Base-by-base conservation (phyloP, 1,140 invertebrate genomes). In the Radopholus similis region DNA sequence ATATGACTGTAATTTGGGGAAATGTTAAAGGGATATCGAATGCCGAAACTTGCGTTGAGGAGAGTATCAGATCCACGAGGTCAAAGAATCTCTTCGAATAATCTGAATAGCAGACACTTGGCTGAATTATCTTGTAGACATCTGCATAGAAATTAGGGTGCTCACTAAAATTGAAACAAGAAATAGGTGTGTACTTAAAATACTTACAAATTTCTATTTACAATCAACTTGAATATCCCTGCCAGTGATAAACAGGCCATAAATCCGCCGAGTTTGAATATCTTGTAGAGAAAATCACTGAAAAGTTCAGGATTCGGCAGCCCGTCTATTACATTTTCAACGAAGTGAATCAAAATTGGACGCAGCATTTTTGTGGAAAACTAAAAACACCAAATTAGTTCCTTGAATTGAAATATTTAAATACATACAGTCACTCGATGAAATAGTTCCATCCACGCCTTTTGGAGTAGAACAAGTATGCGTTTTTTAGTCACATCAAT, bases 21-120 rank as follows among this genome's bases (percentile, higher is more conserved):
- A 65, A 40, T 0, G 21, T 57, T 4, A 57, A 40, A n/a, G 13
- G 23, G 1, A 2, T 18, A 63, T 58, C 18, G 49, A 30, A 28
- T 72, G 15, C 23, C 51, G 70, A 66, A 1, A 67, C 42, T 28
- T 26, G 53, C 66, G 35, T n/a, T 1, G 66, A 68, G 0, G 66
- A 72, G n/a, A 68, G 64, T 4, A 68, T 71, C 28, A 71, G n/a
- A 37, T 68, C 66, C n/a, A 68, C 54, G n/a, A 68, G 53, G 3
- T 68, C 64, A 11, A 71, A 68, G n/a, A 68, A 68, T 32, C 55
- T 70, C 5, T 21, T 35, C 9, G 66, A 66, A 32, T 68, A 68
- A 47, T 34, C 47, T 34, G 66, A 68, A n/a, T 68, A 68, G 30
- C 66, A 68, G n/a, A 68, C 32, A 6, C 70, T 54, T 1, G 65